Percentiles rank a stretch among this genome's conserved stretches.
phyloP scores from a whole-genome alignment of 2,113 vertebrate genomes.

The Fulica atra region DNA sequence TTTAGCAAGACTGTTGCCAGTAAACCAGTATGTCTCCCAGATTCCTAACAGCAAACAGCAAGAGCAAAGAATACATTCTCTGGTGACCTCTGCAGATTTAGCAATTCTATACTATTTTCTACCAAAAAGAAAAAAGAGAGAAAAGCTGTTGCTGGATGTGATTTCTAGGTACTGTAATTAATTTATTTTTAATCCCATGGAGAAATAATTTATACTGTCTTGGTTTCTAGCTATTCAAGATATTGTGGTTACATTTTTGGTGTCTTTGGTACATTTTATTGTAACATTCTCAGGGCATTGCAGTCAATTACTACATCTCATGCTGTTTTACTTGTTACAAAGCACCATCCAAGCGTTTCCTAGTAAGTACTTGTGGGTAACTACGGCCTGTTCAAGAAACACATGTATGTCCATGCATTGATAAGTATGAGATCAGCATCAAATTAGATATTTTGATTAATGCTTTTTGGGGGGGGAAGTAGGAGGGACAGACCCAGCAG shows the following conservation, averaged over 20 bases:
- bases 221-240: slow-evolving; percentile 25
- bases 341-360: neutral
- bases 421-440: neutral
- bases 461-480: neutral
- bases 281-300: slow-evolving; percentile 28
- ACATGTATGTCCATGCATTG: neutral
- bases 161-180: slow-evolving; percentile 16
- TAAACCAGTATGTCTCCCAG: neutral
- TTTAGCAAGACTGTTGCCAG: slow-evolving; percentile 21
- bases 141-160: neutral
- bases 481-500: neutral
- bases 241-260: slow-evolving; percentile 50
- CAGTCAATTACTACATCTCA: slow-evolving; percentile 49
- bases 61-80: slow-evolving; percentile 5
- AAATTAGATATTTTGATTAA: neutral
- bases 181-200: slow-evolving; percentile 48
- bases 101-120: neutral
- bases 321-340: slow-evolving; percentile 44
- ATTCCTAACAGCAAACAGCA: neutral
- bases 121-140: neutral
- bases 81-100: neutral
- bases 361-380: slow-evolving; percentile 22
- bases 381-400: neutral
- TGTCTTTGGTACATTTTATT: slow-evolving; percentile 32
- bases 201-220: slow-evolving; percentile 33